Evolutionary conservation across 2,797 vertebrate species (phyloP).

Genomic region (Nothura maculosa): DNA sequence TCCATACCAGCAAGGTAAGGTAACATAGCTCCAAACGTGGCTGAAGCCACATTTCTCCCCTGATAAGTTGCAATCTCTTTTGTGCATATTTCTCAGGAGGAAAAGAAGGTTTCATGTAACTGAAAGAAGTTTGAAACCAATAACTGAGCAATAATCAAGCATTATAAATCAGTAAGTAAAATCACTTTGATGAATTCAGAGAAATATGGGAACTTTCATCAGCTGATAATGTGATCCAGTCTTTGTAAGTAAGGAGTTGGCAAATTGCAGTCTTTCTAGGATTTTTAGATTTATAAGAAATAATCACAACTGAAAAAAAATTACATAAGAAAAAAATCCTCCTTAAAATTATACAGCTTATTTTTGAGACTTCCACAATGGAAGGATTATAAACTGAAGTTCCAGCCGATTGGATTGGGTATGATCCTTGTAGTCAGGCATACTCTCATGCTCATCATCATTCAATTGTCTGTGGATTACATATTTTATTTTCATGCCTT

Average conservation of each 20-base stretch:
- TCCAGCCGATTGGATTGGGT: neutral
- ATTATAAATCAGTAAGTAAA: neutral
- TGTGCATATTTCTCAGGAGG: neutral
- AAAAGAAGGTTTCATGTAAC: neutral
- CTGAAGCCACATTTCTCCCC: neutral
- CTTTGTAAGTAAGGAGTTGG: neutral
- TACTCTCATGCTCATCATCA: neutral
- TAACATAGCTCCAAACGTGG: neutral
- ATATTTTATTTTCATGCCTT: conserved; percentile 16
- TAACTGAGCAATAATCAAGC: neutral
- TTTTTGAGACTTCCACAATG: neutral
- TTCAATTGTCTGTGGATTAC: neutral
- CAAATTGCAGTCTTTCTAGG: neutral
- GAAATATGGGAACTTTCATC: neutral
- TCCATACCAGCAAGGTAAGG: neutral
- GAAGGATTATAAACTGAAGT: conserved; percentile 4
- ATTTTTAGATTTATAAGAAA: neutral
- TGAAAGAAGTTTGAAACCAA: neutral
- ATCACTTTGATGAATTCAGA: neutral
- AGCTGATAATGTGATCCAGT: neutral
- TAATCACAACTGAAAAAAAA: neutral
- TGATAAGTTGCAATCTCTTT: neutral
- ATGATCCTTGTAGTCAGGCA: neutral
- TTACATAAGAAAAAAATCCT: neutral
- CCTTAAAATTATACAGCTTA: neutral